Evolutionary conservation across 2,113 vertebrate species (phyloP).

Genomic region (Burhinus bistriatus): DNA sequence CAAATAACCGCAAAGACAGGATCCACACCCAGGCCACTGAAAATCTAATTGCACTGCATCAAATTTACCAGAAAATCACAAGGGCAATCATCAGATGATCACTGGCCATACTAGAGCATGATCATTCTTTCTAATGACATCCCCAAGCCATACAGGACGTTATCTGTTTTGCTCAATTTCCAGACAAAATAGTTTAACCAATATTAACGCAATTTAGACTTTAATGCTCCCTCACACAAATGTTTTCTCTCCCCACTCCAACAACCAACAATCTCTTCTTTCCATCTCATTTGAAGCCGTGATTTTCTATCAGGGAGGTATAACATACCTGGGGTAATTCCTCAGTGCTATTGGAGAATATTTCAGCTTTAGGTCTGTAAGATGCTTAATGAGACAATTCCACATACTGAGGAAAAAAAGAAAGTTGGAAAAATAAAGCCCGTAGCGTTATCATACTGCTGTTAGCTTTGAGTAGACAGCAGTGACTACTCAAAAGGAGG

Average conservation of each 20-base stretch:
- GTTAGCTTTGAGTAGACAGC: neutral
- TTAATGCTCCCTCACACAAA: constrained; percentile 21
- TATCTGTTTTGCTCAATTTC: constrained; percentile 39
- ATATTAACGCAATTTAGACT: constrained; percentile 46
- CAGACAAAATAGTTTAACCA: constrained; percentile 44
- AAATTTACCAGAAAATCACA: constrained; percentile 43
- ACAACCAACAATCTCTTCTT: constrained; percentile 22
- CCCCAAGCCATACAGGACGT: neutral
- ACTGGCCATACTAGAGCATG: neutral
- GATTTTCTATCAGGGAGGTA: constrained; percentile 10
- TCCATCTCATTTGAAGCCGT: constrained; percentile 31
- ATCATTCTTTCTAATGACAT: neutral
- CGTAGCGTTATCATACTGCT: neutral
- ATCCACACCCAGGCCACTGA: neutral
- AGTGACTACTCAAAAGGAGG: neutral
- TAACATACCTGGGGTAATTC: neutral
- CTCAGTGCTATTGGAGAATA: neutral
- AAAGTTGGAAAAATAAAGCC: neutral
- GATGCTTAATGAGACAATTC: neutral
- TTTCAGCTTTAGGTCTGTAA: neutral
- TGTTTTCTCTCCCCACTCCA: neutral
- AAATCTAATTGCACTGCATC: constrained; percentile 6
- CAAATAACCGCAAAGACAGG: neutral
- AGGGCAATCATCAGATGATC: constrained; percentile 1
- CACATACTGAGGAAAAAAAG: neutral